Conservation (phyloP, 1,140 invertebrate species). For the Nebria ingens region DNA sequence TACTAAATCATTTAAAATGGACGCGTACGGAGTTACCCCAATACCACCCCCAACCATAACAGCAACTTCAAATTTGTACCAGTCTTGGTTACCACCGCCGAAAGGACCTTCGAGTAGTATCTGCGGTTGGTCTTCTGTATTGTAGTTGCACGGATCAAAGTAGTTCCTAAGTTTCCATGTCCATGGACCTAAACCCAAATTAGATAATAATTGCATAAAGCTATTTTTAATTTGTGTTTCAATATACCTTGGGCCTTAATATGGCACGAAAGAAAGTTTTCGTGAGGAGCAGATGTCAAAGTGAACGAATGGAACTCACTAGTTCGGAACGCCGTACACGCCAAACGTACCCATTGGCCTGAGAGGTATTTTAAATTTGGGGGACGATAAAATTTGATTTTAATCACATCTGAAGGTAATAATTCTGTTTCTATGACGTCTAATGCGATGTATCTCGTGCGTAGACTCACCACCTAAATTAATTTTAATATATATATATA, state of each 20-base stretch:
- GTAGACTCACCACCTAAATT: constrained; percentile 68
- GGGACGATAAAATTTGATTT: constrained; percentile 86
- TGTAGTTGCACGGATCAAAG: constrained; percentile 90
- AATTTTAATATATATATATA: not conserved
- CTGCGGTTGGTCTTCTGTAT: constrained; percentile 78
- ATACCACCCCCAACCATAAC: constrained; percentile 99
- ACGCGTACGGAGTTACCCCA: constrained; percentile 98
- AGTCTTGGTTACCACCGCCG: constrained; percentile 98
- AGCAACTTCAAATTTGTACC: constrained; percentile 96
- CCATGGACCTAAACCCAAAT: constrained; percentile 79
- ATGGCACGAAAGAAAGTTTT: constrained; percentile 94
- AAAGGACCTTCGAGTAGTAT: constrained; percentile 94
- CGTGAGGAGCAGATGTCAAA: constrained; percentile 94
- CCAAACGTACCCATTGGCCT: constrained; percentile 78
- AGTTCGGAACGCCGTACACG: constrained; percentile 83
- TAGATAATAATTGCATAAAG: too few species aligned
- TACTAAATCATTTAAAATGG: constrained; percentile 93
- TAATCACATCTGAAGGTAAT: constrained; percentile 90
- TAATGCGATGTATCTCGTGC: constrained; percentile 87
- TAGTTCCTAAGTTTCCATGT: constrained; percentile 97
- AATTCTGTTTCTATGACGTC: constrained; percentile 93
- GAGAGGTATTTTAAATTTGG: constrained; percentile 95
- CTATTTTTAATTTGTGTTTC: too few species aligned
- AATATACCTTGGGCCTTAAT: constrained; percentile 83
- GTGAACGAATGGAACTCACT: constrained; percentile 98